Evolutionary conservation across 2,888 invertebrate genomes (phyloP).

Genomic region (Thereva unica): DNA sequence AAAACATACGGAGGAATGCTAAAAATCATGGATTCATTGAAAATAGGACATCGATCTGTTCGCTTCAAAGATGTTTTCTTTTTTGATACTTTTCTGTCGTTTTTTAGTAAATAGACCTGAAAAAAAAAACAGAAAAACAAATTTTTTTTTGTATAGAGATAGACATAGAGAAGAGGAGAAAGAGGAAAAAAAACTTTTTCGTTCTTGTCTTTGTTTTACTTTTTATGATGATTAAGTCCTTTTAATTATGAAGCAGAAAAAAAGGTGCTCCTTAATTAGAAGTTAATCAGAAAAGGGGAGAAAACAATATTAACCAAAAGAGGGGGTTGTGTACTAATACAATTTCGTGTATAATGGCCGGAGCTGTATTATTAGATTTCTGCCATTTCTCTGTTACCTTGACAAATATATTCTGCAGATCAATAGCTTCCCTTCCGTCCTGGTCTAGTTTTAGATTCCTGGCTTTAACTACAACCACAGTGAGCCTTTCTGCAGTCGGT

Average conservation of each 20-base stretch:
- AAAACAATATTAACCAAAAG: no score
- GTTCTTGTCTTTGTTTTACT: no score
- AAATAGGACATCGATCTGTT: conserved; percentile 75
- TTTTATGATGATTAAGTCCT: no score
- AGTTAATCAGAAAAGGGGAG: no score
- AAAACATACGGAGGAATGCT: conserved; percentile 72
- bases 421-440: conserved; percentile 42
- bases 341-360: conserved; percentile 7
- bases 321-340: neutral
- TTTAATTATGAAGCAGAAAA: no score
- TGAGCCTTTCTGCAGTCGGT: conserved; percentile 79
- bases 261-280: no score
- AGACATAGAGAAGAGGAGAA: neutral
- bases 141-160: conserved; percentile 10
- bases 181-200: neutral
- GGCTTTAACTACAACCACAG: conserved; percentile 67
- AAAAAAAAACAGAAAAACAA: conserved; percentile 33
- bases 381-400: conserved; percentile 63
- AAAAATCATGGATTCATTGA: conserved; percentile 85
- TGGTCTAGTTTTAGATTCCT: conserved; percentile 68
- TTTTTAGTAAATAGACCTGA: conserved; percentile 76
- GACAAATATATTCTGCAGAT: conserved; percentile 71
- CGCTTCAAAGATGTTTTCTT: conserved; percentile 78
- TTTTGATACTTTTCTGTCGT: conserved; percentile 80
- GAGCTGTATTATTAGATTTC: neutral